These are phyloP conservation scores for Camponotus fellah DNA, from an alignment of 2,888 invertebrate genomes.

Conservation along the genomic window DNA sequence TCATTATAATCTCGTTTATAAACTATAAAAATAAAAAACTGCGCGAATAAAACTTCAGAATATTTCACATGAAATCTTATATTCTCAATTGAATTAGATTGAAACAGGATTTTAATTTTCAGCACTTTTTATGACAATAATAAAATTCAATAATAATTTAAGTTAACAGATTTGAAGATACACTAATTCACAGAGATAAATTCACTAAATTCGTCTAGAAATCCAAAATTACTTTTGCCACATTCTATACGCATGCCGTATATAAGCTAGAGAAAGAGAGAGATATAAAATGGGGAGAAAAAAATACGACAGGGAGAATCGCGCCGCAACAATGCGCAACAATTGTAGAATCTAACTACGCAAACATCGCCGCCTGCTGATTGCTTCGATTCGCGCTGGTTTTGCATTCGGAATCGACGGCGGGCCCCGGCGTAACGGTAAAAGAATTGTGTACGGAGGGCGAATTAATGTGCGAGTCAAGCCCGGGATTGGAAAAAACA, in stretches of 20 bases:
- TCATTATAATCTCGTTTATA: not conserved
- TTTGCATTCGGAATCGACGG: constrained; percentile 75
- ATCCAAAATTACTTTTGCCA: not conserved
- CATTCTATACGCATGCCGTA: not conserved
- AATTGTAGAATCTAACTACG: constrained; percentile 76
- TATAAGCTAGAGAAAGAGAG: not conserved
- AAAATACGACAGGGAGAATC: constrained; percentile 20
- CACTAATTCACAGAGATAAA: not conserved
- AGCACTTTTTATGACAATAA: not conserved
- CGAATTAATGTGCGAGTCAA: constrained; percentile 73
- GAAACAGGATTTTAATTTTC: not conserved
- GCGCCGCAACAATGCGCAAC: constrained; percentile 69
- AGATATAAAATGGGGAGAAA: constrained; percentile 20
- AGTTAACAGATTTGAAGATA: not conserved
- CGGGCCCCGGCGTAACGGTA: constrained; percentile 53
- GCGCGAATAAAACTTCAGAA: not conserved
- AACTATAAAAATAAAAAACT: not conserved
- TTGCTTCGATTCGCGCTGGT: constrained; percentile 79
- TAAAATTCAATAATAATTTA: constrained; percentile 8
- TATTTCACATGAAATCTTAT: not conserved
- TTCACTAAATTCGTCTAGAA: not conserved
- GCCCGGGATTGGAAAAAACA: constrained; percentile 62
- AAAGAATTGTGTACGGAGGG: constrained; percentile 73
- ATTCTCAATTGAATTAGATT: not conserved
- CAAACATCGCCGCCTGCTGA: constrained; percentile 80